These are phyloP conservation scores for Drosophila prostipennis DNA, from an alignment of 2,888 invertebrate species.

Conservation along the genomic window DNA sequence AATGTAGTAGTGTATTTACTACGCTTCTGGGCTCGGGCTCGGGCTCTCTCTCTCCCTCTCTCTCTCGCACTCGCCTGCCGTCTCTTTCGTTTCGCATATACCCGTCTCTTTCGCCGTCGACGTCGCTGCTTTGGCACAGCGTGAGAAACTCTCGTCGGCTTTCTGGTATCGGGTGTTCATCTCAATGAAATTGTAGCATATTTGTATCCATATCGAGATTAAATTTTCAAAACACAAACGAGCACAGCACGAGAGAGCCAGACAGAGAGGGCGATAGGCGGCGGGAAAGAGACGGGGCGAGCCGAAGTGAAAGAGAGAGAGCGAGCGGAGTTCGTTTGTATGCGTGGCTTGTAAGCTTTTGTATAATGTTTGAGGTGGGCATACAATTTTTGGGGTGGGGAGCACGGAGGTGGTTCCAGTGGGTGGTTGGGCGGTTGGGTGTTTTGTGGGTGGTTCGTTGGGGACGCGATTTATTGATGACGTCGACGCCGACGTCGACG, in stretches of 20 bases:
- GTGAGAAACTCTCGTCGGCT: slow-evolving; percentile 59
- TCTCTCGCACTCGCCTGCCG: slow-evolving; percentile 1
- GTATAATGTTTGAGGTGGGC: slow-evolving; percentile 60
- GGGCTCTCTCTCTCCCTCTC: too few relatives aligned
- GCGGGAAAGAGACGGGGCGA: slow-evolving; percentile 12
- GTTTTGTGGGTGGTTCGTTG: slow-evolving; percentile 53
- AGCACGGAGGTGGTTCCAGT: slow-evolving; percentile 34
- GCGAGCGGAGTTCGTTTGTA: slow-evolving; percentile 28
- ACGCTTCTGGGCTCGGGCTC: slow-evolving; percentile 65
- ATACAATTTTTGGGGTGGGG: slow-evolving; percentile 40
- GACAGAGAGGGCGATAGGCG: slow-evolving; percentile 26
- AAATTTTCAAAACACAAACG: slow-evolving; percentile 82
- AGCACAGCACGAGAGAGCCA: slow-evolving; percentile 63
- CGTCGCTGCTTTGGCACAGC: slow-evolving; percentile 30
- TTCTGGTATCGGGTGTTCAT: slow-evolving; percentile 78
- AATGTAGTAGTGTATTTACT: slow-evolving; percentile 82
- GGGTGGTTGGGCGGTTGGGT: slow-evolving; percentile 37
- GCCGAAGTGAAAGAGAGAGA: slow-evolving; percentile 12
- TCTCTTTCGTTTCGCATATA: slow-evolving; percentile 8
- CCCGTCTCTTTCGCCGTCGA: slow-evolving; percentile 23
- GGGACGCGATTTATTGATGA: slow-evolving; percentile 77
- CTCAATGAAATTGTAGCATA: slow-evolving; percentile 83
- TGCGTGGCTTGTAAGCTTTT: slow-evolving; percentile 72
- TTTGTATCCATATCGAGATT: slow-evolving; percentile 82
- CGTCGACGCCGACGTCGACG: slow-evolving; percentile 59